Percentiles rank a stretch among this genome's conserved stretches.
These are phyloP conservation scores for Proisotoma minuta DNA, from an alignment of 2,888 invertebrate genomes.

Conservation along the genomic window DNA sequence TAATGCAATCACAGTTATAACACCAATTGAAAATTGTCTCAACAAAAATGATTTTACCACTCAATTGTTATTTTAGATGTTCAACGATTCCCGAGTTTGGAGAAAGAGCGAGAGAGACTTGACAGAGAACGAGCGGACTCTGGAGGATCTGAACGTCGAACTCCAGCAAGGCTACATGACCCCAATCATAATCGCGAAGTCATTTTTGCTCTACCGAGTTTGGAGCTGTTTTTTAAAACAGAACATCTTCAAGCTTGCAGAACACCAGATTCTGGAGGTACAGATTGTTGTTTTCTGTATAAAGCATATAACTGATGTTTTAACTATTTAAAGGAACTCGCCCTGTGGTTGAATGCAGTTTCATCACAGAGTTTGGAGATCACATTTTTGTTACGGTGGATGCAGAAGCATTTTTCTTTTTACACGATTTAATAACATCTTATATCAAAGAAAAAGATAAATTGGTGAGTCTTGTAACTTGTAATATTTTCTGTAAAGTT, in stretches of 20 bases:
- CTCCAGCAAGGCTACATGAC: slow-evolving; percentile 62
- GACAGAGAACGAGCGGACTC: slow-evolving; percentile 52
- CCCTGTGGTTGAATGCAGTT: slow-evolving; percentile 89
- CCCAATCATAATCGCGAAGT: slow-evolving; percentile 84
- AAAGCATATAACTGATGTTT: background rate
- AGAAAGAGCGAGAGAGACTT: slow-evolving; percentile 60
- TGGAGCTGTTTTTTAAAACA: slow-evolving; percentile 88
- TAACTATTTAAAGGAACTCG: slow-evolving; percentile 60
- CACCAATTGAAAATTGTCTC: background rate
- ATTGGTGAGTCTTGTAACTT: slow-evolving; percentile 57
- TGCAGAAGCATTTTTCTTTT: slow-evolving; percentile 95
- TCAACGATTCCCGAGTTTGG: slow-evolving; percentile 83
- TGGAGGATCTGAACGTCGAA: slow-evolving; percentile 51
- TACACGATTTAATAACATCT: slow-evolving; percentile 93
- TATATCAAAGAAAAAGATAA: slow-evolving; percentile 91
- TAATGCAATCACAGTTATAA: slow-evolving; percentile 10
- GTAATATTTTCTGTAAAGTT: background rate
- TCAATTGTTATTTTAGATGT: slow-evolving; percentile 60
- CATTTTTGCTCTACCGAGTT: slow-evolving; percentile 90
- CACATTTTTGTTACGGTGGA: slow-evolving; percentile 97
- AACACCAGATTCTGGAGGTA: slow-evolving; percentile 65
- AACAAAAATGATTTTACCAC: background rate
- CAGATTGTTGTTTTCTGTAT: slow-evolving; percentile 5
- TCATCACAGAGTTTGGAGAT: slow-evolving; percentile 97
- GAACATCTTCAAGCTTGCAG: slow-evolving; percentile 76